Percentiles rank a stretch among this genome's conserved stretches.
Evolutionary conservation across 2,888 invertebrate species (phyloP).

Genomic region (Diaperis boleti): DNA sequence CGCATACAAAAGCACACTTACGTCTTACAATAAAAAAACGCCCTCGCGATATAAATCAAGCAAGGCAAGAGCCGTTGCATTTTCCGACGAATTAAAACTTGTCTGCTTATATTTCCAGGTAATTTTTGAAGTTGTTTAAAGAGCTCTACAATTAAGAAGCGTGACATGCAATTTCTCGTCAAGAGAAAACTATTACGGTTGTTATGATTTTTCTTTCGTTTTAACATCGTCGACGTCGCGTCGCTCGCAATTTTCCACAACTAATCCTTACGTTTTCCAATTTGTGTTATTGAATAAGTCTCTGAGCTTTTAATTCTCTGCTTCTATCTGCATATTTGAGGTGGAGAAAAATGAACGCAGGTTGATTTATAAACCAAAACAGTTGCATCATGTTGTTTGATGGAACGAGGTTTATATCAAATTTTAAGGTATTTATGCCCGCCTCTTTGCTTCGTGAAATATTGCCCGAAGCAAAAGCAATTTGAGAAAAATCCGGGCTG

Average conservation of each 20-base stretch:
- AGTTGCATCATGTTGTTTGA: constrained; percentile 22
- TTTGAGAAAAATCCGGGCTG: constrained; percentile 16
- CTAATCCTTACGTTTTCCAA: not conserved
- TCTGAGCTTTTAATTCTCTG: constrained; percentile 4
- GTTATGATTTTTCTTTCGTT: not conserved
- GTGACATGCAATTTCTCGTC: constrained; percentile 4
- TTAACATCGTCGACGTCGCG: too few species aligned
- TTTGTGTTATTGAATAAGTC: not conserved
- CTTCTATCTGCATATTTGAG: not conserved
- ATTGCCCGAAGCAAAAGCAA: constrained; percentile 13
- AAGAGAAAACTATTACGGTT: constrained; percentile 15
- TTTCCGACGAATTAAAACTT: constrained; percentile 25
- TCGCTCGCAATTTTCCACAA: not conserved
- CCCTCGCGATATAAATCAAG: constrained; percentile 16
- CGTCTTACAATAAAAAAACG: not conserved
- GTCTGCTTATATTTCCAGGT: constrained; percentile 5
- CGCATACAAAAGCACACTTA: constrained; percentile 15
- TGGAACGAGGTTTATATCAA: constrained; percentile 25
- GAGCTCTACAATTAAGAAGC: constrained; percentile 27
- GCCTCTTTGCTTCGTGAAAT: constrained; percentile 7
- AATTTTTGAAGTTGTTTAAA: constrained; percentile 14
- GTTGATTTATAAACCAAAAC: constrained; percentile 21
- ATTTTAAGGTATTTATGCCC: constrained; percentile 18
- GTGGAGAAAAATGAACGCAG: constrained; percentile 5
- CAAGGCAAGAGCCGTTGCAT: constrained; percentile 3